Conservation (phyloP, 2,113 vertebrate species). For the Cryptomyrus ogoouensis region DNA sequence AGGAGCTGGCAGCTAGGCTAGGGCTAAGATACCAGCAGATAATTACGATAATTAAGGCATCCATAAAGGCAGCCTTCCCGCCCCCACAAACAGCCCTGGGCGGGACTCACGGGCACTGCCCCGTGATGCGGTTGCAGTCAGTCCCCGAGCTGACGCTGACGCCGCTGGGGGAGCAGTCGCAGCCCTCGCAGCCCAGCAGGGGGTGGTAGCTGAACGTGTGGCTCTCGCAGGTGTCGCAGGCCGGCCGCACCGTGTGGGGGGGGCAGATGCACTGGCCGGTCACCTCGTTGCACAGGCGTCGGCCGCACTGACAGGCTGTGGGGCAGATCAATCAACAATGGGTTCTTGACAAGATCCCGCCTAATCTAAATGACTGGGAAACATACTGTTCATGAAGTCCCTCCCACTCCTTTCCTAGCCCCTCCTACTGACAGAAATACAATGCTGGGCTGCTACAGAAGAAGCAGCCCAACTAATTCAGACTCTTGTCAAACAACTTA, state of each 20-base stretch:
- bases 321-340: background rate
- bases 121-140: conserved; percentile 66
- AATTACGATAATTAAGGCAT: background rate
- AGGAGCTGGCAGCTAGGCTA: background rate
- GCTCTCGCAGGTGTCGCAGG: conserved; percentile 69
- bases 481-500: background rate
- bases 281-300: conserved; percentile 72
- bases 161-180: conserved; percentile 75
- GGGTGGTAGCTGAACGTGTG: conserved; percentile 82
- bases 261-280: conserved; percentile 85
- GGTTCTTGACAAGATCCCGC: conserved; percentile 10
- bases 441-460: background rate
- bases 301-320: conserved; percentile 74
- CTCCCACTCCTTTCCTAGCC: background rate
- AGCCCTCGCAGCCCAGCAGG: conserved; percentile 74
- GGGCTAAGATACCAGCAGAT: background rate
- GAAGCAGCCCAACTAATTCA: background rate
- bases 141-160: conserved; percentile 31
- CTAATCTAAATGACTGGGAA: background rate
- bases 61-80: background rate
- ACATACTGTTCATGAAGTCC: background rate
- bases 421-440: background rate
- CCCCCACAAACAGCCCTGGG: background rate
- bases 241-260: conserved; percentile 70
- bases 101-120: conserved; percentile 80